Evolutionary conservation across 2,888 invertebrate species (phyloP).

Genomic region (Rotaria macrura): DNA sequence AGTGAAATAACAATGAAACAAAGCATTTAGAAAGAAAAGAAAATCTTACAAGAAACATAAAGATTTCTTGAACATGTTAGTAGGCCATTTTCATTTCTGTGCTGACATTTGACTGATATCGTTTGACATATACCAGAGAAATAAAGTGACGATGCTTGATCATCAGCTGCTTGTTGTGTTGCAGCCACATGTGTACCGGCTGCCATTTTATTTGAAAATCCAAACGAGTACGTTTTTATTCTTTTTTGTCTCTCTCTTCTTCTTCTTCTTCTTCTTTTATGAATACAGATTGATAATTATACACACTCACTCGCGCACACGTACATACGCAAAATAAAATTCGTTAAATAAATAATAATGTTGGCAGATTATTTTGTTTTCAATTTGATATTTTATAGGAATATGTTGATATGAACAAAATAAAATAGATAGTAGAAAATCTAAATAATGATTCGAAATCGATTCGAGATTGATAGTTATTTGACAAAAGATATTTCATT

Average conservation of each 20-base stretch:
- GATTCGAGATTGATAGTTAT: neutral
- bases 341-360: neutral
- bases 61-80: slow-evolving; percentile 20
- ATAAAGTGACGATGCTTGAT: neutral
- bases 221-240: neutral
- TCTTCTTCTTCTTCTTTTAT: no score
- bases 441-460: no score
- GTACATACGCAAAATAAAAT: neutral
- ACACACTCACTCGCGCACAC: no score
- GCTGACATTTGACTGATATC: slow-evolving; percentile 14
- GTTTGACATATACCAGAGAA: slow-evolving; percentile 22
- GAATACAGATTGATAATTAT: no score
- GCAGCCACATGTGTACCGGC: neutral
- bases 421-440: no score
- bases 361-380: no score
- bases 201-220: neutral
- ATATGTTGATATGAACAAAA: no score
- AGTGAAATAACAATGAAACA: neutral
- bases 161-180: neutral
- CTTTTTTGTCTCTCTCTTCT: no score
- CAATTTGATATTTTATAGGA: no score
- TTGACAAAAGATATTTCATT: neutral
- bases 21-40: no score
- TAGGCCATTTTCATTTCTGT: slow-evolving; percentile 7
- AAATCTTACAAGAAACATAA: slow-evolving; percentile 10